A percentile compares a stretch with the other conserved stretches of the same genome.
phyloP scores from a whole-genome alignment of 2,113 vertebrate genomes.

The Labrus mixtus region DNA sequence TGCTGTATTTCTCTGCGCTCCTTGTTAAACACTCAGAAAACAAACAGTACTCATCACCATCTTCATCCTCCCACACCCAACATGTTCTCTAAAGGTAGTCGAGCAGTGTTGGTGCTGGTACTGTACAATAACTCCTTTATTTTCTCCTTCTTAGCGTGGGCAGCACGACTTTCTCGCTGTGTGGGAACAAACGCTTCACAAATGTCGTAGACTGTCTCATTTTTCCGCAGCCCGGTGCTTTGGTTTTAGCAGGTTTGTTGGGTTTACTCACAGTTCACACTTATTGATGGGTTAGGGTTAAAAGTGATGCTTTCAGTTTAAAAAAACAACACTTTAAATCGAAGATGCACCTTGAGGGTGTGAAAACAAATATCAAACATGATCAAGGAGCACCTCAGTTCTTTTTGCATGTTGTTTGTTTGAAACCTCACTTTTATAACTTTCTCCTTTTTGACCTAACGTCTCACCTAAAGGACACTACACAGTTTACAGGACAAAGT shows the following conservation, averaged over 20 bases:
- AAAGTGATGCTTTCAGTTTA: background rate
- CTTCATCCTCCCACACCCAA: conserved; percentile 45
- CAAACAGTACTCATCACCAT: conserved; percentile 22
- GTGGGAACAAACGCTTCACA: background rate
- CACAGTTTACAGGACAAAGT: no score
- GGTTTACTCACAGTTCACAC: no score
- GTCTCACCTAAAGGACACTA: no score
- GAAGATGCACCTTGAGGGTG: no score
- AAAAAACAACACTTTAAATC: background rate
- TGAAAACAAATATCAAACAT: no score
- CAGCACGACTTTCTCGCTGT: background rate
- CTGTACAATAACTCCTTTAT: conserved; percentile 1
- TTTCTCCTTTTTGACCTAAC: no score
- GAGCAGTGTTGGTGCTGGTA: background rate
- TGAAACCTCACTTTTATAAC: no score
- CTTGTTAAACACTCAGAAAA: conserved; percentile 9
- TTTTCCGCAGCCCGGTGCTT: no score
- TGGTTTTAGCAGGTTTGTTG: no score
- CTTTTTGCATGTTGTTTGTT: no score
- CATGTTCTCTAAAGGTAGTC: conserved; percentile 22
- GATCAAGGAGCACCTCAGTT: no score
- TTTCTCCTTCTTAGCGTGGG: background rate
- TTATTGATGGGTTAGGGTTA: background rate
- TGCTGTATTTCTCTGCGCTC: background rate
- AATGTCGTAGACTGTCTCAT: no score